Evolutionary conservation across 2,113 vertebrate species (phyloP).

Genomic region (Capreolus pygargus): DNA sequence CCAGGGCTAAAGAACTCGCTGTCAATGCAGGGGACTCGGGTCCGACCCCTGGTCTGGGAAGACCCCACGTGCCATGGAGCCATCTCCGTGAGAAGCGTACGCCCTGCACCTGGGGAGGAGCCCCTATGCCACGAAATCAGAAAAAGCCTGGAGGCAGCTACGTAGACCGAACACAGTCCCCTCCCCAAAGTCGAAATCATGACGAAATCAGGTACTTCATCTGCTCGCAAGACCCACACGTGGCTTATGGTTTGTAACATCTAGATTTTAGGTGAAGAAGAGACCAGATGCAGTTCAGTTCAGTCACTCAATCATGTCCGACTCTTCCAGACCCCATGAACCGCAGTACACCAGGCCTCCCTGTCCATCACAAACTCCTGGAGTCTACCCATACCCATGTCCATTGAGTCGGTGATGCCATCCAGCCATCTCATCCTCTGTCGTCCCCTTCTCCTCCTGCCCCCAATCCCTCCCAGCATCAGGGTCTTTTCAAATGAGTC

Average conservation of each 20-base stretch:
- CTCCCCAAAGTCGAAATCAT: not conserved
- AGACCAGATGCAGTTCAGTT: not conserved
- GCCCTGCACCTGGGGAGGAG: not conserved
- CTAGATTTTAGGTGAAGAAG: not conserved
- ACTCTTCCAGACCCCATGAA: accelerated
- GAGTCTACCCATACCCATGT: accelerated
- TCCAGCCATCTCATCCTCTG: not conserved
- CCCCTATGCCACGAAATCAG: accelerated
- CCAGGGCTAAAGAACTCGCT: not conserved
- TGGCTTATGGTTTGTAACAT: not conserved
- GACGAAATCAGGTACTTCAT: accelerated
- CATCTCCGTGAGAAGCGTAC: not conserved
- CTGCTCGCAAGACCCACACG: accelerated
- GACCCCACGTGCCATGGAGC: not conserved
- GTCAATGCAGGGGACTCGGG: too few relatives aligned
- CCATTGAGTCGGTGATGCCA: not conserved
- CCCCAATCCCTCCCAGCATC: not conserved
- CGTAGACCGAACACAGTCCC: not conserved
- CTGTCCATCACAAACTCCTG: not conserved
- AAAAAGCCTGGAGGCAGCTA: not conserved
- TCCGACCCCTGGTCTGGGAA: not conserved
- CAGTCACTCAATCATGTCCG: accelerated
- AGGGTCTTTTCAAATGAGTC: not conserved
- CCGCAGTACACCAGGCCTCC: not conserved
- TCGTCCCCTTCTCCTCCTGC: not conserved